phyloP scores from a whole-genome alignment of 2,797 vertebrate genomes.

The Leptoclinus maculatus region DNA sequence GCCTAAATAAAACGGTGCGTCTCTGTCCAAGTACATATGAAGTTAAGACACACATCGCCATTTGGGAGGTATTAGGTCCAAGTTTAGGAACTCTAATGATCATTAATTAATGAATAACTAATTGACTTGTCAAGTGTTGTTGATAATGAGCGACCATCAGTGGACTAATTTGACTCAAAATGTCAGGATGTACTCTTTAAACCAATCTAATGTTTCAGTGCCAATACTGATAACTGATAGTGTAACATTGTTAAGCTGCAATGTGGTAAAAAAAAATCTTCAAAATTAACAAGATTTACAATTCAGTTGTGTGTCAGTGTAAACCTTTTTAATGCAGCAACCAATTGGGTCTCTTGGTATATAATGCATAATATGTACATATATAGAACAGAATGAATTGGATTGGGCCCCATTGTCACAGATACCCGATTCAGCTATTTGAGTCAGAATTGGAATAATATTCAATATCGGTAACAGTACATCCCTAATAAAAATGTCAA shows the following conservation, averaged over 20 bases:
- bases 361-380: background rate
- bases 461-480: too few species aligned
- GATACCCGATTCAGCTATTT: too few species aligned
- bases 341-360: background rate
- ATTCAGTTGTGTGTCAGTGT: background rate
- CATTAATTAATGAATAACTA: background rate
- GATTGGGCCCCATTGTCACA: background rate
- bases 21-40: constrained; percentile 13
- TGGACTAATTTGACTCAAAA: constrained; percentile 32
- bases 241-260: background rate
- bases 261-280: too few species aligned
- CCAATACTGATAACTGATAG: background rate
- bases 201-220: too few species aligned
- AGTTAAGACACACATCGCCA: background rate
- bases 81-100: constrained; percentile 19
- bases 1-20: constrained; percentile 33
- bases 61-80: constrained; percentile 6
- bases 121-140: constrained; percentile 22
- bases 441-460: too few species aligned
- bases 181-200: constrained; percentile 33
- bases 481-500: too few species aligned
- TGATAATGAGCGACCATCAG: constrained; percentile 32
- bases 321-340: background rate
- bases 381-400: background rate
- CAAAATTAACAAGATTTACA: background rate